These are phyloP conservation scores for Pomatostomus ruficeps DNA, from an alignment of 2,113 vertebrate species.

Conservation along the genomic window DNA sequence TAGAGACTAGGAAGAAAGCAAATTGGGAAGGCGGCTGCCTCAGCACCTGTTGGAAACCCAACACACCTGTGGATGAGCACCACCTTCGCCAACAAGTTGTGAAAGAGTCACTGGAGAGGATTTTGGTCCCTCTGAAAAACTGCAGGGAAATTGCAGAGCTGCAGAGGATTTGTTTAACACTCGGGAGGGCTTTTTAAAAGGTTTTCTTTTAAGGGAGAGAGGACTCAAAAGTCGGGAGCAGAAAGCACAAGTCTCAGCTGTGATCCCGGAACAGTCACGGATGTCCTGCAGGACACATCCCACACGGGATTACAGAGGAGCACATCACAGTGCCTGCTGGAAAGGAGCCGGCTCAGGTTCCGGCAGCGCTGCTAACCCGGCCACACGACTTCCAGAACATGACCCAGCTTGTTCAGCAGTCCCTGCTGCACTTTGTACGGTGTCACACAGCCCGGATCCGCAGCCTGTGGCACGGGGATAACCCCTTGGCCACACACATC, in stretches of 20 bases:
- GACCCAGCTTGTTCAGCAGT: conserved; percentile 13
- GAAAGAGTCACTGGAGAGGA: background rate
- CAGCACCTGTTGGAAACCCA: background rate
- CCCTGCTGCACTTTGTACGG: rapidly evolving
- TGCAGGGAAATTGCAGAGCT: background rate
- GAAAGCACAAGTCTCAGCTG: rapidly evolving
- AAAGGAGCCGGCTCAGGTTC: background rate
- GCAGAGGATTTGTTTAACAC: rapidly evolving
- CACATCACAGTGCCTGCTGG: background rate
- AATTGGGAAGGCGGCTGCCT: background rate
- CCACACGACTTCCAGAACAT: background rate
- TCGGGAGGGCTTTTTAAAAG: rapidly evolving
- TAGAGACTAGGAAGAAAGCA: background rate
- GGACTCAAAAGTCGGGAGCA: background rate
- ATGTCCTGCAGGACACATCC: background rate
- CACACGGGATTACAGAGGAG: background rate
- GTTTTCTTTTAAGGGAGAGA: background rate
- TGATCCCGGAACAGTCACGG: rapidly evolving
- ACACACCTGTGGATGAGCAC: background rate
- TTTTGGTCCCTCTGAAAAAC: background rate
- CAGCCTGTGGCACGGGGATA: rapidly evolving
- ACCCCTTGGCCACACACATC: rapidly evolving
- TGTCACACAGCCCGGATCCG: background rate
- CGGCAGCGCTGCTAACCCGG: background rate
- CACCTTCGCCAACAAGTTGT: background rate